These are phyloP conservation scores for Papilio gigon DNA, from an alignment of 2,888 invertebrate species.

Conservation along the genomic window DNA sequence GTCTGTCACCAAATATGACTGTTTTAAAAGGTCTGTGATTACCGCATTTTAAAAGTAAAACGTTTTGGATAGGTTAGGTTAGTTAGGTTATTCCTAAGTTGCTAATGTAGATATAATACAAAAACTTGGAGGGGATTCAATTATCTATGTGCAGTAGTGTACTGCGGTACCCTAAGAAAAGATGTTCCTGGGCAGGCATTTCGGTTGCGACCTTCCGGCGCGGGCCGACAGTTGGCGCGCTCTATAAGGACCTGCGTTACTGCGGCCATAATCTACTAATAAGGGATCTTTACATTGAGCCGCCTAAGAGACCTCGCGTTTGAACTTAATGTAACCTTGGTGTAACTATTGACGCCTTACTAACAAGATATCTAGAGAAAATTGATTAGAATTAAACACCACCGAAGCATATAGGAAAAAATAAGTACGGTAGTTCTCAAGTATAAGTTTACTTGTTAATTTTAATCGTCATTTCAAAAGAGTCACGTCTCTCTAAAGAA, in stretches of 20 bases:
- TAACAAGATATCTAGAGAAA: neutral
- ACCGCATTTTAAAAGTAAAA: too few species aligned
- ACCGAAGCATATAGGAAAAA: too few species aligned
- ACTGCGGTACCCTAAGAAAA: constrained; percentile 30
- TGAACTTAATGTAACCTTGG: neutral
- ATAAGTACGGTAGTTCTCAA: too few species aligned
- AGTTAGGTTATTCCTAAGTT: too few species aligned
- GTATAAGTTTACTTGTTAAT: too few species aligned
- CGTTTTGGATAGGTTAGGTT: too few species aligned
- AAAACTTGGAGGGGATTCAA: too few species aligned
- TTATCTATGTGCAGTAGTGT: neutral
- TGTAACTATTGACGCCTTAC: neutral
- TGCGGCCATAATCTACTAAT: constrained; percentile 32
- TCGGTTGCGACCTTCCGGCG: constrained; percentile 35
- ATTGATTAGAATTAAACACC: neutral
- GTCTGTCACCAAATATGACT: too few species aligned
- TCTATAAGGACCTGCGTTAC: constrained; percentile 29
- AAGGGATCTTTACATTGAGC: constrained; percentile 30
- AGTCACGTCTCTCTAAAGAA: too few species aligned
- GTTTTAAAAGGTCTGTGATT: too few species aligned
- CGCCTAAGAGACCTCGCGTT: constrained; percentile 24
- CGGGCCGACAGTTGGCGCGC: constrained; percentile 36
- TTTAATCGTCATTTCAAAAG: too few species aligned
- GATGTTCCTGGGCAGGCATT: constrained; percentile 13
- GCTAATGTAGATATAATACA: too few species aligned